These are phyloP conservation scores for Drepana falcataria DNA, from an alignment of 2,888 invertebrate genomes.

Conservation along the genomic window DNA sequence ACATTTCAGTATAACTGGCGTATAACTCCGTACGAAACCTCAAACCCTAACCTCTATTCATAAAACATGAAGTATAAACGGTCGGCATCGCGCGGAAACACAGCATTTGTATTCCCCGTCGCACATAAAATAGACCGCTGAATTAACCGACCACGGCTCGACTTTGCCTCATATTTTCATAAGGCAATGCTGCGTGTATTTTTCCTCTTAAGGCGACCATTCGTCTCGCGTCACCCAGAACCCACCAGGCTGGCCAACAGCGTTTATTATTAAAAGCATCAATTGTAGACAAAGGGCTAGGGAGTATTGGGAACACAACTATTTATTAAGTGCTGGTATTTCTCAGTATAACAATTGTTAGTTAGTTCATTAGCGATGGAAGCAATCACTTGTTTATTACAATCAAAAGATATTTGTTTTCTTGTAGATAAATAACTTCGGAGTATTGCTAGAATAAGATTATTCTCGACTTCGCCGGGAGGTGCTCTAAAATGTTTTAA, in stretches of 20 bases:
- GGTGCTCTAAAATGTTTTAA: too few species aligned
- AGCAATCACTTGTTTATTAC: too few species aligned
- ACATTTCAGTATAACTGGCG: neutral
- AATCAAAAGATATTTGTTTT: too few species aligned
- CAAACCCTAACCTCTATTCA: neutral
- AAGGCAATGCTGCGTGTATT: conserved; percentile 36
- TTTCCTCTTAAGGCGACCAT: conserved; percentile 38
- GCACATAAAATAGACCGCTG: neutral
- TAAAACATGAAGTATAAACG: neutral
- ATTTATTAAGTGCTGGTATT: too few species aligned
- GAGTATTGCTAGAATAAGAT: too few species aligned
- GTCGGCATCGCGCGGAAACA: neutral
- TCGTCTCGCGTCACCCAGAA: conserved; percentile 38
- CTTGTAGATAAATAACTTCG: too few species aligned
- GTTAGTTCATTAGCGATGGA: too few species aligned
- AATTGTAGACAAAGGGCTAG: conserved; percentile 1
- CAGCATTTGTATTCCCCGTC: neutral
- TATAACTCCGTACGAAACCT: neutral
- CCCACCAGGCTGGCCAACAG: conserved; percentile 25
- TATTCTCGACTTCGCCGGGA: too few species aligned
- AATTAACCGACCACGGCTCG: neutral
- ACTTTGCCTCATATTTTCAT: conserved; percentile 23
- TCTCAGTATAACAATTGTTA: too few species aligned
- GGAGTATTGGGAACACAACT: too few species aligned
- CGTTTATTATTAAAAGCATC: conserved; percentile 6